Conservation (phyloP, 92 coral and sea anemone species). For the Umimayanthus chanpuru region DNA sequence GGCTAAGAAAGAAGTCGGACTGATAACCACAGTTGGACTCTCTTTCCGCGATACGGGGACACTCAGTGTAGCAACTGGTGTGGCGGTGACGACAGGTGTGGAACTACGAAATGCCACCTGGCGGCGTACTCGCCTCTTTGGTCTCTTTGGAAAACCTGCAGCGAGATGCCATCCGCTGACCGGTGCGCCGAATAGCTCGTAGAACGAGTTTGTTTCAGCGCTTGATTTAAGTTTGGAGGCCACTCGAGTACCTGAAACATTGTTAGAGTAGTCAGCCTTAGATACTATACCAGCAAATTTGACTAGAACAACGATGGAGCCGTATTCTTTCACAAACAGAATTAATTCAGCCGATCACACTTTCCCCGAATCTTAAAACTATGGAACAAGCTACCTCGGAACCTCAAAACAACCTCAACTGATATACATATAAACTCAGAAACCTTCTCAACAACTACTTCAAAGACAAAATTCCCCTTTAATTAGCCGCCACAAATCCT, state of each 20-base stretch:
- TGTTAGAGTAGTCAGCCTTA: background rate
- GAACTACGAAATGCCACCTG: constrained; percentile 55
- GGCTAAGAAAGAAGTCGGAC: background rate
- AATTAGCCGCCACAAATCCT: no score
- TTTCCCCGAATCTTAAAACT: no score
- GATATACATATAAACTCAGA: no score
- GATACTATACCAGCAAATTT: no score
- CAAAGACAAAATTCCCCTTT: no score
- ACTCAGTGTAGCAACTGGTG: constrained; percentile 30
- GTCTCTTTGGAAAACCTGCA: constrained; percentile 76
- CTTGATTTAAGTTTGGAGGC: constrained; percentile 84
- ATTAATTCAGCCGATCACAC: no score
- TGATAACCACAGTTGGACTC: background rate
- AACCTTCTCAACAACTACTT: no score
- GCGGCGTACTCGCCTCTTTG: constrained; percentile 84
- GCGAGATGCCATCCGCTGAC: constrained; percentile 93
- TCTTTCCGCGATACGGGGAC: constrained; percentile 28
- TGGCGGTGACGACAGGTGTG: constrained; percentile 50
- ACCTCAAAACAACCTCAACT: no score
- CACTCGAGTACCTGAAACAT: constrained; percentile 63
- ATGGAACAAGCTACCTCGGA: no score
- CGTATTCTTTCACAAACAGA: no score
- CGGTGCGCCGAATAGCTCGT: constrained; percentile 66
- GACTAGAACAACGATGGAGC: no score
- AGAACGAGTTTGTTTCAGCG: constrained; percentile 80